These are phyloP conservation scores for Steinernema feltiae DNA, from an alignment of 1,140 invertebrate species.

Conservation along the genomic window DNA sequence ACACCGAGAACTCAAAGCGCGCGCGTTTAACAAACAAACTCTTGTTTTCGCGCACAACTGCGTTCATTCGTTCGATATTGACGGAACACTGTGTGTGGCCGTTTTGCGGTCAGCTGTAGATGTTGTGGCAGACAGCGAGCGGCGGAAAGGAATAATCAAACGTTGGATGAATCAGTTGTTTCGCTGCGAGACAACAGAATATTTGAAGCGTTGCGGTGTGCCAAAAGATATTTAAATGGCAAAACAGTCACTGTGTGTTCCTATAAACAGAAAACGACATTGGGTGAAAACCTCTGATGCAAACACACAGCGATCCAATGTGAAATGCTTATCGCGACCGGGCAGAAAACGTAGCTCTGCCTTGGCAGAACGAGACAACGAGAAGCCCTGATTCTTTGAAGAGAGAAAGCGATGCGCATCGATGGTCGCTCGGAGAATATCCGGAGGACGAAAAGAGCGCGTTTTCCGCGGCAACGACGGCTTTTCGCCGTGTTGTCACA, in stretches of 20 bases:
- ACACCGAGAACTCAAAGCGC: too few relatives aligned
- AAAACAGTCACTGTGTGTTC: background rate
- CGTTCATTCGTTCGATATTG: constrained; percentile 1
- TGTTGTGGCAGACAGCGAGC: background rate
- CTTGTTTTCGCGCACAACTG: background rate
- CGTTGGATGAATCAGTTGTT: background rate
- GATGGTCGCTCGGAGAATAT: too few relatives aligned
- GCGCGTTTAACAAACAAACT: too few relatives aligned
- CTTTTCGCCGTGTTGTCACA: background rate
- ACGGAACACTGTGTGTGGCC: background rate
- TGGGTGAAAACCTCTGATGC: too few relatives aligned
- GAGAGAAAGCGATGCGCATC: too few relatives aligned
- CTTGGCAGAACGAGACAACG: too few relatives aligned
- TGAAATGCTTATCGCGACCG: too few relatives aligned
- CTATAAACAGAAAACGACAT: too few relatives aligned
- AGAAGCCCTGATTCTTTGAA: too few relatives aligned
- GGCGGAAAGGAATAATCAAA: background rate
- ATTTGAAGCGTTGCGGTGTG: background rate
- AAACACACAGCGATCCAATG: too few relatives aligned
- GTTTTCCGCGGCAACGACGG: background rate
- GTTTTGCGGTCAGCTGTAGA: background rate
- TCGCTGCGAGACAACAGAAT: background rate
- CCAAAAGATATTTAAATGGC: background rate
- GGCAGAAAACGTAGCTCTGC: too few relatives aligned
- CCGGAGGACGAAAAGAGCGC: too few relatives aligned